These are phyloP conservation scores for Malurus elegans DNA, from an alignment of 2,113 vertebrate species.

Conservation along the genomic window DNA sequence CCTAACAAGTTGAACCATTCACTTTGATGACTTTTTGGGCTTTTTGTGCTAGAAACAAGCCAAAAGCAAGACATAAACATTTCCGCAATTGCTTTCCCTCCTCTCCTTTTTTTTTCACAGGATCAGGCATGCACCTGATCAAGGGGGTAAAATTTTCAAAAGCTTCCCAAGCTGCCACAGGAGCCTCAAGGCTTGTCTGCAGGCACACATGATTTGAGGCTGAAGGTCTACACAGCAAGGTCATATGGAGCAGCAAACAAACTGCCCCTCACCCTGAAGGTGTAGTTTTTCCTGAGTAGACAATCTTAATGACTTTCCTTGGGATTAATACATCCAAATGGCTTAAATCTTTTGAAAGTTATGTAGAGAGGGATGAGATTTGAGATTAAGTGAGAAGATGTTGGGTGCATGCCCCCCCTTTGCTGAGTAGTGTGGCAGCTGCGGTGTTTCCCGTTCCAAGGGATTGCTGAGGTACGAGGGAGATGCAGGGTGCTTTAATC, in stretches of 20 bases:
- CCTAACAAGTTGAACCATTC: neutral
- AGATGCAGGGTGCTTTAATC: neutral
- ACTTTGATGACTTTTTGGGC: neutral
- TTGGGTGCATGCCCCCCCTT: fast-evolving
- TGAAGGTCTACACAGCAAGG: neutral
- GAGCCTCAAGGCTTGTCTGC: neutral
- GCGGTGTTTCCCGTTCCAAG: fast-evolving
- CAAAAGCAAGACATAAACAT: neutral
- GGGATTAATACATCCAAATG: neutral
- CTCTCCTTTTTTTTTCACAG: neutral
- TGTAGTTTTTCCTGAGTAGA: fast-evolving
- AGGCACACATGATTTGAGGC: neutral
- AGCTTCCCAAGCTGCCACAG: neutral
- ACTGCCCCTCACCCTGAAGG: neutral
- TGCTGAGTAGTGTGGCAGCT: fast-evolving
- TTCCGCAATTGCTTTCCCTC: neutral
- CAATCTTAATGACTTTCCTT: neutral
- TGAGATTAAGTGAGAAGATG: neutral
- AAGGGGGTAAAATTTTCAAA: neutral
- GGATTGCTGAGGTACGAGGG: neutral
- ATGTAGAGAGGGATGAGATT: neutral
- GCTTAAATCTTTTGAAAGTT: neutral
- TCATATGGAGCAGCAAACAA: neutral
- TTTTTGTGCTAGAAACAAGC: neutral
- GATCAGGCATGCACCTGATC: neutral